A percentile compares a stretch with the other conserved stretches of the same genome.
Evolutionary conservation across 2,888 invertebrate genomes (phyloP).

Genomic region (Elmis aenea): DNA sequence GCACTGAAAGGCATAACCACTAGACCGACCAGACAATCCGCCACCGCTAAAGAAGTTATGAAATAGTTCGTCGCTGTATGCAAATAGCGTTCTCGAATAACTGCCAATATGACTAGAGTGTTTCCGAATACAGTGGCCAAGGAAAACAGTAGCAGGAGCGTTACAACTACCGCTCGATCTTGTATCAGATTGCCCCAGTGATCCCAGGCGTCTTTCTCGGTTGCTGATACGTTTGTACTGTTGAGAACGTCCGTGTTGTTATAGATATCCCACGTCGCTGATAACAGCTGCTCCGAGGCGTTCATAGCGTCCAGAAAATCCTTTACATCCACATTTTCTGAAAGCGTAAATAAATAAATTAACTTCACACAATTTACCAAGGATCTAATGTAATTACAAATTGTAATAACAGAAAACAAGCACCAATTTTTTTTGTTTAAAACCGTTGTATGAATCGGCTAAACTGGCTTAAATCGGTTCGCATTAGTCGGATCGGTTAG

Average conservation of each 20-base stretch:
- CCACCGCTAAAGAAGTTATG: conserved; percentile 93
- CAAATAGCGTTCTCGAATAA: conserved; percentile 85
- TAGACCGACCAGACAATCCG: conserved; percentile 92
- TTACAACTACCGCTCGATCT: conserved; percentile 72
- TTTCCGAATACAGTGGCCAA: conserved; percentile 94
- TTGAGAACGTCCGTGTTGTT: conserved; percentile 26
- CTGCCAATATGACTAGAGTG: conserved; percentile 88
- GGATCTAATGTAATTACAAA: too few species aligned
- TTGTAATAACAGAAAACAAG: too few species aligned
- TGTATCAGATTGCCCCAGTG: conserved; percentile 54
- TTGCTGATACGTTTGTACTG: conserved; percentile 36
- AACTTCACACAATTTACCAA: too few species aligned
- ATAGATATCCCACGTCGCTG: conserved; percentile 13
- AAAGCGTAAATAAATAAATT: conserved; percentile 6
- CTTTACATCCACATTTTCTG: conserved; percentile 8
- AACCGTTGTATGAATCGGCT: too few species aligned
- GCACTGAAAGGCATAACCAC: conserved; percentile 98
- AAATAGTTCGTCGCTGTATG: conserved; percentile 98
- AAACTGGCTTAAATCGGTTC: too few species aligned
- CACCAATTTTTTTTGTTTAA: too few species aligned
- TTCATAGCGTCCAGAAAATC: too few species aligned
- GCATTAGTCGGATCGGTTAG: too few species aligned
- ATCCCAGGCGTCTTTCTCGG: conserved; percentile 42
- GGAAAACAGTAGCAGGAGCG: conserved; percentile 80
- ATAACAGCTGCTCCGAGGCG: conserved; percentile 20